Evolutionary conservation across 2,113 vertebrate species (phyloP), one percentile per base, ranked within the genome.

Genomic region (Montifringilla adamsi): DNA sequence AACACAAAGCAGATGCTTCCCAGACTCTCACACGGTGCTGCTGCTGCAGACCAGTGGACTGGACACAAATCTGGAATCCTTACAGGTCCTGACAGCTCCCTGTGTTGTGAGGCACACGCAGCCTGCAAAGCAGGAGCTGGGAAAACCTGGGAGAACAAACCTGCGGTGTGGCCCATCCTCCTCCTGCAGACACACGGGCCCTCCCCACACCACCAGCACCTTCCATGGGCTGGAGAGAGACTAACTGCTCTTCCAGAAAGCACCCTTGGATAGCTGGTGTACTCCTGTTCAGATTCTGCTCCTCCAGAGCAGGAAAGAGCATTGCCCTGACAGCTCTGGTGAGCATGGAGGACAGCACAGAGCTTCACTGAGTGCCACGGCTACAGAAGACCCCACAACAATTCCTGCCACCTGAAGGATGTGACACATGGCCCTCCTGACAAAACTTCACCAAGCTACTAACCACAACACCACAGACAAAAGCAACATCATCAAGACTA

Each of bases 271-370:
- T 2, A 27, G 6, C 24, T 18, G 28, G 7, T 2, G 6, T 4
- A 86, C 4, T 20, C 24, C 64, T 58, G 41, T 1, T 28, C 41
- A 19, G 15, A 30, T 21, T 39, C 41, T 46, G 30, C 30, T 74
- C 47, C 56, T 44, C 27, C 55, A 70, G 50, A 78, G 46, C 8
- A 55, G 59, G 28, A 13, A 53, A 19, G 14, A 60, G 28, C 3
- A 44, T 10, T 0, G 0, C 30, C 14, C 44, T 2, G 1, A 41
- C 23, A 43, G 58, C 67, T 64, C 50, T 62, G 50, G 15, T 44
- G 55, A 81, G 49, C 21, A 8, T 0, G 3, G 49, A 84, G 41
- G 28, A 39, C 1, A 3, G 35, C 70, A 28, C n/a, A 37, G 67
- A 73, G 59, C 62, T 73, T 30, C 2, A 1, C 58, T 22, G 59